Base-by-base conservation (phyloP, 64 coral and sea anemone species). In the Stylophora pistillata region DNA sequence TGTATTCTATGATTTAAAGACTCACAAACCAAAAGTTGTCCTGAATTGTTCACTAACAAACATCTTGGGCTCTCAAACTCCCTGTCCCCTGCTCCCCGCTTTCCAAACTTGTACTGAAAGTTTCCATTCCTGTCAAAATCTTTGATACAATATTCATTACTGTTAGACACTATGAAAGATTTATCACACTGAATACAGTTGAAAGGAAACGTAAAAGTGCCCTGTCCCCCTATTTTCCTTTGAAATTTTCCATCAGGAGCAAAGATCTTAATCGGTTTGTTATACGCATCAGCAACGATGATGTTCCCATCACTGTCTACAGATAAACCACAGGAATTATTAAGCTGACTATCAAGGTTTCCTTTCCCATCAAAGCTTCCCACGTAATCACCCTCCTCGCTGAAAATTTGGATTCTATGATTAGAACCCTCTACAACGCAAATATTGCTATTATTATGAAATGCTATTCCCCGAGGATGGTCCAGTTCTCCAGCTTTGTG, bases 21-120 rank as follows among this genome's bases (percentile, higher is more conserved):
- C 17, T 92, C 90, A 79, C 82, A 92, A 13, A 92, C 90, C 74
- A 92, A 62, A 63, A 92, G 76, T 53, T 92, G 72, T 16, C 52
- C 72, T 59, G 83, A 81, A 75, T 92, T 87, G 71, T 76, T 82
- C 41, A 92, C 74, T 23, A 74, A 55, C 18, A 92, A 52, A 41
- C 63, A 81, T 4, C 80, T 74, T 26, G 90, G 90, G 57, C 29
- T 68, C 16, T 87, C 74, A 78, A 92, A 92, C 10, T 72, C 72
- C 18, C 90, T 82, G 4, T 33, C 71, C 11, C 54, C 73, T 9
- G 55, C 37, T 2, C 90, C 90, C 32, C 32, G 32, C 30, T 81
- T 29, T 17, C 90, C 90, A 10, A 76, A 76, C 53, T 86, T 75
- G n/a, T 73, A 56, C 14, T 77, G 9, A 71, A 92, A 92, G 32